Base-by-base conservation (phyloP, 2,113 vertebrate genomes). In the Fukomys damarensis region DNA sequence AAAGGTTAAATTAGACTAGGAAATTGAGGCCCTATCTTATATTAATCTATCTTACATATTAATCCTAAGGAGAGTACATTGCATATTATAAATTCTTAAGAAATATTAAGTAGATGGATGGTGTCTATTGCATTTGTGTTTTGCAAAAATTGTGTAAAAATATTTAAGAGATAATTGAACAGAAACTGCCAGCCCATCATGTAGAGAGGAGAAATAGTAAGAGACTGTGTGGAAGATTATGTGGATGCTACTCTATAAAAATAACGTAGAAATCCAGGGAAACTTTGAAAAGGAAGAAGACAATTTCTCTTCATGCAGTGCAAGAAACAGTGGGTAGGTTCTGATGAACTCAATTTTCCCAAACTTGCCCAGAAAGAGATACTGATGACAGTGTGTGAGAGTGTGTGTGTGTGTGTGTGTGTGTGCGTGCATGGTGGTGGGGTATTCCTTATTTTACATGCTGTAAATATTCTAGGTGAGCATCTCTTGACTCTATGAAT, bases 21-120 rank as follows among this genome's bases (percentile, higher is more conserved):
- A 89, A 72, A 86, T 24, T 30, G 61, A 61, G 9, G 46, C 24
- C 17, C 65, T 11, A 5, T 4, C 30, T 91, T 49, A 3, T 17
- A n/a, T 84, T 65, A 92, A 38, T 68, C 74, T n/a, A n/a, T n/a
- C n/a, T n/a, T n/a, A n/a, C n/a, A n/a, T n/a, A n/a, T 84, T 65
- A 92, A 38, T 68, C 74, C 22, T 79, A 79, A 92, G 86, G 56
- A 35, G 58, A 96, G 46, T 9, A 28, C 79, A 89, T 93, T 79
- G 17, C 30, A 85, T 61, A 30, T 83, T 24, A 46, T 68, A 89
- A 46, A 8, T 70, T 83, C 68, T 87, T 96, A 54, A 86, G 77
- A 81, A 82, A 76, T 63, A 68, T 32, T 59, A 66, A 56, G 19
- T 14, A 2, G 74, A 54, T 54, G 30, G 82, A 63, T 77, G 19